Conservation (phyloP, 2,888 invertebrate species). For the Stictocephala bisonia region DNA sequence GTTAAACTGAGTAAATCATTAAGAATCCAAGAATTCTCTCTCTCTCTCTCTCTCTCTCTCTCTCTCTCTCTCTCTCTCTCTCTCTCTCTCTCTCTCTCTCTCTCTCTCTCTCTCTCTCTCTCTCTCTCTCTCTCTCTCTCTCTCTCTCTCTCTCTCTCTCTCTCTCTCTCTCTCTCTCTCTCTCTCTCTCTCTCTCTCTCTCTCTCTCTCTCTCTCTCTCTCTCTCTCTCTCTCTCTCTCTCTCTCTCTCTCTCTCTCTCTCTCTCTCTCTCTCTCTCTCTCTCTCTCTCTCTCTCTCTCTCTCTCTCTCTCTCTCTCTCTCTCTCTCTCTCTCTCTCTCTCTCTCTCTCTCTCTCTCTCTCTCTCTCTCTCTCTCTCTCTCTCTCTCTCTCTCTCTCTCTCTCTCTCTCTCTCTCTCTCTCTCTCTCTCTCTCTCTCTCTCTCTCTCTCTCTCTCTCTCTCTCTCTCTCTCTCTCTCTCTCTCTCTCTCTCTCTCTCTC, state of each 20-base stretch:
- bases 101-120: no score
- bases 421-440: background rate
- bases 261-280: background rate
- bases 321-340: background rate
- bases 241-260: conserved; percentile 5
- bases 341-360: background rate
- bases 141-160: conserved; percentile 12
- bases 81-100: no score
- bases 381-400: background rate
- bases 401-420: background rate
- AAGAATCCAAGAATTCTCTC: no score
- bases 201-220: conserved; percentile 22
- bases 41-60: no score
- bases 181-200: conserved; percentile 3
- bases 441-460: background rate
- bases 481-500: background rate
- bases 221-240: conserved; percentile 8
- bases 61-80: no score
- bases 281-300: background rate
- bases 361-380: background rate
- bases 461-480: background rate
- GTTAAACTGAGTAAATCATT: no score
- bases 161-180: conserved; percentile 8
- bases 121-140: background rate
- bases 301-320: background rate